These are phyloP conservation scores for Glaucopsyche alexis DNA, from an alignment of 2,888 invertebrate genomes.

Conservation along the genomic window DNA sequence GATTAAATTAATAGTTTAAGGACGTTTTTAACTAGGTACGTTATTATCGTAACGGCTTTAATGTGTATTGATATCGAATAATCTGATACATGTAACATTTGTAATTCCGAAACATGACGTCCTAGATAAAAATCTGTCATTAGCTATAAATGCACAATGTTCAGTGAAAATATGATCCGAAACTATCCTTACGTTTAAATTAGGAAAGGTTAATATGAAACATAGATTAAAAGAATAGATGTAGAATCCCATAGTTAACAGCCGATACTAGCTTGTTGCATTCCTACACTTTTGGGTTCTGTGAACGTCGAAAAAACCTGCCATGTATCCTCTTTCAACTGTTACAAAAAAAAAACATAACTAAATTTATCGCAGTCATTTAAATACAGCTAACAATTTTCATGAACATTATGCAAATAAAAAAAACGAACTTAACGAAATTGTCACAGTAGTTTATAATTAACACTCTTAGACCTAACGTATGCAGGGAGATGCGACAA, in stretches of 20 bases:
- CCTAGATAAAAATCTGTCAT: conserved; percentile 15
- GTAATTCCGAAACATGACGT: conserved; percentile 15
- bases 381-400: conserved; percentile 43
- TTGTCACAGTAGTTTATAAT: conserved; percentile 70
- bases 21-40: conserved; percentile 25
- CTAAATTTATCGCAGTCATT: conserved; percentile 19
- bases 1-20: conserved; percentile 54
- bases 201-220: conserved; percentile 13
- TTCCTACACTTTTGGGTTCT: background rate
- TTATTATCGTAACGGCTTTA: conserved; percentile 21
- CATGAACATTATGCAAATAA: conserved; percentile 62
- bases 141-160: conserved; percentile 57
- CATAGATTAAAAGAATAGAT: conserved; percentile 26
- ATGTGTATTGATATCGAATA: conserved; percentile 14
- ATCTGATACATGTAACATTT: background rate
- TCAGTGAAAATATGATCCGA: conserved; percentile 49
- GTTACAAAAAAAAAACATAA: background rate
- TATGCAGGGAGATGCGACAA: conserved; percentile 54
- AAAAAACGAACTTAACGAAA: conserved; percentile 60
- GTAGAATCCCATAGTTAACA: conserved; percentile 11
- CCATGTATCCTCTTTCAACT: background rate
- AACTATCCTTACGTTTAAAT: conserved; percentile 16
- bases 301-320: background rate
- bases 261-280: background rate
- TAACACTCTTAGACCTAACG: conserved; percentile 73